These are phyloP conservation scores for Eriocheir sinensis DNA, from an alignment of 1,140 invertebrate genomes.

Conservation along the genomic window DNA sequence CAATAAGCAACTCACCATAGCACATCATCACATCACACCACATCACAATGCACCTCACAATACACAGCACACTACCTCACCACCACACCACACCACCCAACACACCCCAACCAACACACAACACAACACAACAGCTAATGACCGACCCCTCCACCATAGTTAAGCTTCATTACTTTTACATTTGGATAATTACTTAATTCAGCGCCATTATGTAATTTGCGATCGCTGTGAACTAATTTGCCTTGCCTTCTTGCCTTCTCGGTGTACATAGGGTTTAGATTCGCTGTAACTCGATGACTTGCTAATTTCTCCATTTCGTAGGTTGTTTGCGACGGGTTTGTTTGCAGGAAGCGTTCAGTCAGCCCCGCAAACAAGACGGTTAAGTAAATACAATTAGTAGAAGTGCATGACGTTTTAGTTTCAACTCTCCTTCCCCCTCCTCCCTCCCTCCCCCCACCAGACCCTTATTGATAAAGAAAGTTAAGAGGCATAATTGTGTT, in stretches of 20 bases:
- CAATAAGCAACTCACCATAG: too few species aligned
- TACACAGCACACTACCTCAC: too few species aligned
- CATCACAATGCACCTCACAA: too few species aligned
- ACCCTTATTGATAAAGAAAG: too few species aligned
- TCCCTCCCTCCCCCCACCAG: not conserved
- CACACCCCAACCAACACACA: not conserved
- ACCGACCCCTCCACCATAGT: not conserved
- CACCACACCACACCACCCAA: not conserved
- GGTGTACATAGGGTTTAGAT: not conserved
- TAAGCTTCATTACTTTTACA: constrained; percentile 16
- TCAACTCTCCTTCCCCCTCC: not conserved
- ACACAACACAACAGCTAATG: not conserved
- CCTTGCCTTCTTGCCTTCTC: too few species aligned
- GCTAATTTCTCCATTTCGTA: not conserved
- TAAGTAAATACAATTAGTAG: too few species aligned
- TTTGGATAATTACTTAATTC: constrained; percentile 17
- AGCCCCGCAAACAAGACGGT: too few species aligned
- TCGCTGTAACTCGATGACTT: not conserved
- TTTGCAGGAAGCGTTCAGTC: not conserved
- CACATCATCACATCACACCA: too few species aligned
- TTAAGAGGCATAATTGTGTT: too few species aligned
- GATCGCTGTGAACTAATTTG: not conserved
- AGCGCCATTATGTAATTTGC: not conserved
- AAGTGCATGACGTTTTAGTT: too few species aligned
- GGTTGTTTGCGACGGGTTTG: not conserved